Evolutionary conservation across 2,797 vertebrate species (phyloP), one percentile per base, ranked within the genome.

Genomic region (Hypotaenidia okinawae): DNA sequence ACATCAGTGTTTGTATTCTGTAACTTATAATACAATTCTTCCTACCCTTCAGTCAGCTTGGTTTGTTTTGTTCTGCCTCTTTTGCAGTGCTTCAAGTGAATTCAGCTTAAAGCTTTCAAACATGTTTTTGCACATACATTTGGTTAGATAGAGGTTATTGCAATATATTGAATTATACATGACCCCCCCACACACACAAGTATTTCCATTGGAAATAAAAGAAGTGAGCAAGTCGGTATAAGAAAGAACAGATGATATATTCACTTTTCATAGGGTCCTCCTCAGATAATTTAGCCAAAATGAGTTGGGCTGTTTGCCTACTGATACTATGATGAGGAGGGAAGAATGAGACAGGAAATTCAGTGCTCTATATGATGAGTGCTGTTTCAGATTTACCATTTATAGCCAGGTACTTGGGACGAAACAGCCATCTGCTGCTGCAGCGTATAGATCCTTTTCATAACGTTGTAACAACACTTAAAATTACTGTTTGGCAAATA

Each of bases 401-500:
- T 91, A 41, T 79, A 93, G 58, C 37, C 79, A 78, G 79, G 82
- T 84, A 51, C 47, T 86, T 57, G 62, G 75, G 45, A 59, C 1
- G 5, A 87, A 89, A 11, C 33, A 94, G 66, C 84, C 76, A 78
- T 72, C 84, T 84, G 85, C 59, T 84, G 75, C 70, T 88, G 69
- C 61, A 70, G n/a, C 47, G 41, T 2, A 21, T 0, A 88, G 68
- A 92, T 52, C 19, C n/a, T 80, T 45, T 27, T 63, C 87, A 76
- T 18, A 94, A 58, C 62, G 17, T 10, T 69, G 35, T n/a, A 93
- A 66, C 54, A 85, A 84, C 70, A 76, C 64, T 91, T 78, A 51
- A 78, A 95, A 91, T 72, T 28, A 69, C 32, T 72, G 62, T 72
- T 86, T 59, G 58, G 69, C n/a, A 96, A 89, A 93, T 55, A 69